Conservation (phyloP, 2,888 invertebrate species). For the Pseudeuparius sepicola region DNA sequence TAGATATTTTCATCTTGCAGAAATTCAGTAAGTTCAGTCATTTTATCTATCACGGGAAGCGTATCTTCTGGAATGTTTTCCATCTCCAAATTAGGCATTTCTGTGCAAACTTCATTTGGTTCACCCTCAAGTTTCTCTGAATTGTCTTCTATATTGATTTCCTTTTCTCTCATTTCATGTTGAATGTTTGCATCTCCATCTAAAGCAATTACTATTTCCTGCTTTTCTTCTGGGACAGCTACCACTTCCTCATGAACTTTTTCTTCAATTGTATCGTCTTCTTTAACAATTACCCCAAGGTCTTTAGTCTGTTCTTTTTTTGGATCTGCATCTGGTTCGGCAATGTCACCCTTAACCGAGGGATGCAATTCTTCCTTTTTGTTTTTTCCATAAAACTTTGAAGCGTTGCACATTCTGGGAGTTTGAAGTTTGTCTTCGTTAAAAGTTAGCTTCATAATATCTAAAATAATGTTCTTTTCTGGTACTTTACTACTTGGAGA, state of each 20-base stretch:
- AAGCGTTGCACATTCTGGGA: conserved; percentile 8
- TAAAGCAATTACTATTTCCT: conserved; percentile 1
- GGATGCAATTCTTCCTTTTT: conserved; percentile 7
- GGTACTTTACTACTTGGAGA: conserved; percentile 41
- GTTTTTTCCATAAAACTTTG: conserved; percentile 19
- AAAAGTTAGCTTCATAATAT: conserved; percentile 51
- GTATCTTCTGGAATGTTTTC: conserved; percentile 16
- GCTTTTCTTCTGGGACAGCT: neutral
- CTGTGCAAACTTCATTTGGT: neutral
- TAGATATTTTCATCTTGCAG: conserved; percentile 12
- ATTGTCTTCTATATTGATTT: neutral
- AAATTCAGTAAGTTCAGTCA: conserved; percentile 9
- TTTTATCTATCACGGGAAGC: conserved; percentile 18
- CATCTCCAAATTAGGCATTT: conserved; percentile 7
- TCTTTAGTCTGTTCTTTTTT: neutral
- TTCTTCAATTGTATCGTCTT: neutral
- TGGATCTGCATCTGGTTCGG: neutral
- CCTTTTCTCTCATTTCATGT: neutral
- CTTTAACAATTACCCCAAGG: neutral
- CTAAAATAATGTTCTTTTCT: conserved; percentile 44
- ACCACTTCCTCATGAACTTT: too few species aligned
- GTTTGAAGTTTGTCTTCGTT: conserved; percentile 28
- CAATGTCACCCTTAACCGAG: neutral
- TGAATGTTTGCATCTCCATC: too few species aligned
- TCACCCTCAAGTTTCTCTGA: neutral